Evolutionary conservation across 2,113 vertebrate species (phyloP).

Genomic region (Mustela nigripes): DNA sequence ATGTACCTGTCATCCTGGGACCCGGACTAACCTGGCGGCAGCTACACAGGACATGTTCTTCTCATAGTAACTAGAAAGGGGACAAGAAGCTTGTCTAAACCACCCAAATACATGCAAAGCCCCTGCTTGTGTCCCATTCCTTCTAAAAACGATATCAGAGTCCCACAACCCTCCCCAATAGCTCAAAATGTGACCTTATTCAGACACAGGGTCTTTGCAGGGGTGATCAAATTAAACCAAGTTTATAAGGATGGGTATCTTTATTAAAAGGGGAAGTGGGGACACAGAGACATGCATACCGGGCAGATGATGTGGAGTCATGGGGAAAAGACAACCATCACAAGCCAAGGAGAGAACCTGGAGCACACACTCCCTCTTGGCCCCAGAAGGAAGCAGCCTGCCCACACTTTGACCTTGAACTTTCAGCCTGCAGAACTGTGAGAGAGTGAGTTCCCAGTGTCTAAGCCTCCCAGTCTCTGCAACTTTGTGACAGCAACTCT

Average conservation of each 20-base stretch:
- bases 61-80: neutral
- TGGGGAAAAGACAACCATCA: neutral
- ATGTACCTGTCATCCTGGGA: neutral
- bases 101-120: neutral
- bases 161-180: neutral
- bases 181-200: no score
- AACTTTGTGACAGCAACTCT: neutral
- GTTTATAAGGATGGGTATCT: neutral
- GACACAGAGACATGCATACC: neutral
- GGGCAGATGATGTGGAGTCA: neutral
- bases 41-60: neutral
- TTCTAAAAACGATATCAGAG: neutral
- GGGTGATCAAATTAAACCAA: neutral
- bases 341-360: neutral
- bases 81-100: neutral
- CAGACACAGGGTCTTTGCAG: neutral
- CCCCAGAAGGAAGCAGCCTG: neutral
- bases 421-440: neutral
- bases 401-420: neutral
- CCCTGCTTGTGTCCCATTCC: neutral
- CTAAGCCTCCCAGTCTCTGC: neutral
- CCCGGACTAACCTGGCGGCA: neutral
- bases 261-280: neutral
- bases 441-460: neutral
- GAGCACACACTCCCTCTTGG: neutral